Evolutionary conservation across 2,888 invertebrate species (phyloP), one percentile per base, ranked within the genome.

Genomic region (Allolobophora icterica): DNA sequence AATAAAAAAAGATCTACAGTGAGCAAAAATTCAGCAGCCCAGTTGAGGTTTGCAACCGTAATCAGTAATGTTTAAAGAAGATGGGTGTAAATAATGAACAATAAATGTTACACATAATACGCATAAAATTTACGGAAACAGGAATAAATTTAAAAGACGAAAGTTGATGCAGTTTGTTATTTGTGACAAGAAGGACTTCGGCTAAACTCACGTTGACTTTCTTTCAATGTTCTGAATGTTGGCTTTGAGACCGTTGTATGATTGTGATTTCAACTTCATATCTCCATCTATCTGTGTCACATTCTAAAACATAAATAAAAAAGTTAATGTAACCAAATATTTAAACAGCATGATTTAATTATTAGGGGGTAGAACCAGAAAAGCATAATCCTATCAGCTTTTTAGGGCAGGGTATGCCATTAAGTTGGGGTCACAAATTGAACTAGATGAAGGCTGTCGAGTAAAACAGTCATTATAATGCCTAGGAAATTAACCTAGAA

Each of bases 241-340:
- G 92, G 99, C 98, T 96, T 99, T 99, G 94, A 99, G 96, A 95
- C 98, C 97, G 96, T 99, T 99, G 96, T 99, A 99, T 90, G 98
- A 97, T 92, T 97, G 96, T 24, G 99, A 98, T 95, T 99, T 99
- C 92, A 98, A 97, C 96, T 99, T 99, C 94, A 99, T 96, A 96
- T 99, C 99, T 89, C 97, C 97, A 96, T 99, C 99, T 95, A 99
- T 99, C 96, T 99, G 99, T 8, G 98, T 98, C 94, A 99, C 97
- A 95, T 96, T 96, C 97, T 99, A 38, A 84, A 24, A 90, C 17
- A 21, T 21, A 38, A 24, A n/a, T n/a, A 34, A 38, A 21, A 24
- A 8, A 84, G 24, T 33, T 35, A 34, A 87, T 19, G 21, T 35
- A 87, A 87, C 38, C 35, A 87, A 87, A 35, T 35, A 34, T 35